Evolutionary conservation across 1,140 invertebrate genomes (phyloP), one percentile per base, ranked within the genome.

Genomic region (Phthorimaea operculella): DNA sequence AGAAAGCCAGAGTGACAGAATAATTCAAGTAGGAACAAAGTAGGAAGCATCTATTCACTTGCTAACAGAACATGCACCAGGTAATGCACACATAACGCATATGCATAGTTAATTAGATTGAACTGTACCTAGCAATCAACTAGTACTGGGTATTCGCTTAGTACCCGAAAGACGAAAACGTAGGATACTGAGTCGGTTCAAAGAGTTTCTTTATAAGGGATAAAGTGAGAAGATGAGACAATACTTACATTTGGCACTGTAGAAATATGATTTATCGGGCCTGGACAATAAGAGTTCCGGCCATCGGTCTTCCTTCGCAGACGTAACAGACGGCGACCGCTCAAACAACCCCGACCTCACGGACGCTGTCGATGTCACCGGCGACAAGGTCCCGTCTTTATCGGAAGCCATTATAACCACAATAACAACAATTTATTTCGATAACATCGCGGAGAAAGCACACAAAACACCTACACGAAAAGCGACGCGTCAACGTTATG

Each of bases 231-330:
- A 28, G 21, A 28, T 28, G 6, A 28, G 21, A 28, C 21, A 28
- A 28, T 28, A 81, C 80, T 82, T 74, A 82, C 80, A 63, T 68
- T 79, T 82, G 49, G 73, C 65, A 57, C 62, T 76, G 60, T 71
- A 82, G 62, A 68, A 82, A 52, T 76, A 81, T 1, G 80, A 80
- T 54, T 76, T 80, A 42, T 82, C 70, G 6, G 80, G 80, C 58
- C 65, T 72, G 21, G 79, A 80, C 60, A 84, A 54, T 57, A 84
- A 68, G 48, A 84, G 68, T 68, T 84, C 81, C 63, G 81, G 81
- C 81, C 80, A 84, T 78, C 75, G 82, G 57, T 83, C 80, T 51
- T 76, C 76, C 57, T 64, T 82, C 52, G 64, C 63, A 28, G 80
- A 83, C 12, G 79, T 74, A 44, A 75, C 66, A 21, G 80, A 79